Percentiles rank a stretch among this genome's conserved stretches.
These are phyloP conservation scores for Stictocephala bisonia DNA, from an alignment of 2,888 invertebrate species.

Conservation along the genomic window DNA sequence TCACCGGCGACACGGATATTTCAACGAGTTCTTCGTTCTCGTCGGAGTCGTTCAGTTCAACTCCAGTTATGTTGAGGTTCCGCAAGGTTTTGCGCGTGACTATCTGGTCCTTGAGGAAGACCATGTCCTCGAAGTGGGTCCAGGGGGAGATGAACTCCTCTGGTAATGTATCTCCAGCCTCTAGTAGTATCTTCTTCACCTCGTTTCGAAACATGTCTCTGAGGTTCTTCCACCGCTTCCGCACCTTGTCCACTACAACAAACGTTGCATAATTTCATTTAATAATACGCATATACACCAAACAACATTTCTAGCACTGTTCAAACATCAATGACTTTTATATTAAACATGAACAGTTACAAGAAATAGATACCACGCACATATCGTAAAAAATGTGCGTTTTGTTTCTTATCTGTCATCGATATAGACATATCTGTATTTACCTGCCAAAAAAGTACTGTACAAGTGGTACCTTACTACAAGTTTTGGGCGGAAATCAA, in stretches of 20 bases:
- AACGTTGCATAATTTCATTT: no score
- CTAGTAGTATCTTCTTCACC: slow-evolving; percentile 60
- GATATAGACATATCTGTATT: no score
- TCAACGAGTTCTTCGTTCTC: slow-evolving; percentile 22
- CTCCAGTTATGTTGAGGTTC: slow-evolving; percentile 23
- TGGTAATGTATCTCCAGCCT: slow-evolving; percentile 26
- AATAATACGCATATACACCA: no score
- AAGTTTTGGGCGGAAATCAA: no score
- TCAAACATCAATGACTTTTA: no score
- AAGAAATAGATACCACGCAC: no score
- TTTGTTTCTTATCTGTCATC: no score
- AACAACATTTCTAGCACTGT: no score
- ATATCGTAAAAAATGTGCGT: no score
- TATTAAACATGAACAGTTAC: no score
- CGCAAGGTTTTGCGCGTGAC: slow-evolving; percentile 50
- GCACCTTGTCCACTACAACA: slow-evolving; percentile 51
- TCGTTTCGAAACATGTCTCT: slow-evolving; percentile 65
- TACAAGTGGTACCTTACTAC: no score
- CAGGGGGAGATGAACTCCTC: slow-evolving; percentile 63
- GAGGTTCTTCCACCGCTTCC: slow-evolving; percentile 64
- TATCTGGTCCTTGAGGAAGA: slow-evolving; percentile 65
- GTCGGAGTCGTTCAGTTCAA: slow-evolving; percentile 23
- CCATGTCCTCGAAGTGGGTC: slow-evolving; percentile 64
- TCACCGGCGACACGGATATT: slow-evolving; percentile 13
- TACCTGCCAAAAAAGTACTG: no score